A percentile compares a stretch with the other conserved stretches of the same genome.
These are phyloP conservation scores for Colletes latitarsis DNA, from an alignment of 1,140 invertebrate species.

Conservation along the genomic window DNA sequence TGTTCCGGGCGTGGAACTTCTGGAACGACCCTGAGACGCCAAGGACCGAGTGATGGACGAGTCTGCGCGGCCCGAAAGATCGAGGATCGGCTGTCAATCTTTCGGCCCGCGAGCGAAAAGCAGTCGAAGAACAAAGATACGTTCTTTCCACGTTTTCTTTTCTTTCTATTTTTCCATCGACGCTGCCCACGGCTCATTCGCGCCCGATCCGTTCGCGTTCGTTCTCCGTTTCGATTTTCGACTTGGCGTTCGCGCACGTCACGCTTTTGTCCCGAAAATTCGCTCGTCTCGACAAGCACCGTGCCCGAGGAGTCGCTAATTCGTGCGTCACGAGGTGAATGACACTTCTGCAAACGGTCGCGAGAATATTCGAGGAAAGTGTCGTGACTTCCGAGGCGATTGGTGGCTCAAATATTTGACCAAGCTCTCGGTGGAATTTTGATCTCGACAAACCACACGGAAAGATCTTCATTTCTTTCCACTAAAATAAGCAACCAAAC, in stretches of 20 bases:
- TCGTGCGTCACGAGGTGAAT: background rate
- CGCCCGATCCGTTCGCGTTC: background rate
- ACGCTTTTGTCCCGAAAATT: background rate
- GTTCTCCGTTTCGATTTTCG: background rate
- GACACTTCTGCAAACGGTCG: background rate
- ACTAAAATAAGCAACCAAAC: too few relatives aligned
- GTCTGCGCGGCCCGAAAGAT: background rate
- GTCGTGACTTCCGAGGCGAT: too few relatives aligned
- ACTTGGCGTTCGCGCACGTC: background rate
- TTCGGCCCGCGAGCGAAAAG: background rate
- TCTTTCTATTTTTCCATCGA: background rate
- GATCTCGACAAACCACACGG: too few relatives aligned
- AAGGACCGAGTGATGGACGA: slow-evolving; percentile 39
- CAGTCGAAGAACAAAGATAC: background rate
- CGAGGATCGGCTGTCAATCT: slow-evolving; percentile 26
- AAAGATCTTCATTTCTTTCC: too few relatives aligned
- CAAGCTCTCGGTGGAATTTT: too few relatives aligned
- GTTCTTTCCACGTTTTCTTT: too few relatives aligned
- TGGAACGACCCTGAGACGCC: slow-evolving; percentile 47
- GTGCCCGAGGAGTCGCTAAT: background rate
- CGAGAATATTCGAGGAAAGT: too few relatives aligned
- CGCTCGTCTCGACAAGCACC: background rate
- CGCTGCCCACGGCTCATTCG: background rate
- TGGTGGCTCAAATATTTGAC: too few relatives aligned
- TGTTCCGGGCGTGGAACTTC: slow-evolving; percentile 20